Evolutionary conservation across 2,113 vertebrate genomes (phyloP).

Genomic region (Leptobrachium ailaonicum): DNA sequence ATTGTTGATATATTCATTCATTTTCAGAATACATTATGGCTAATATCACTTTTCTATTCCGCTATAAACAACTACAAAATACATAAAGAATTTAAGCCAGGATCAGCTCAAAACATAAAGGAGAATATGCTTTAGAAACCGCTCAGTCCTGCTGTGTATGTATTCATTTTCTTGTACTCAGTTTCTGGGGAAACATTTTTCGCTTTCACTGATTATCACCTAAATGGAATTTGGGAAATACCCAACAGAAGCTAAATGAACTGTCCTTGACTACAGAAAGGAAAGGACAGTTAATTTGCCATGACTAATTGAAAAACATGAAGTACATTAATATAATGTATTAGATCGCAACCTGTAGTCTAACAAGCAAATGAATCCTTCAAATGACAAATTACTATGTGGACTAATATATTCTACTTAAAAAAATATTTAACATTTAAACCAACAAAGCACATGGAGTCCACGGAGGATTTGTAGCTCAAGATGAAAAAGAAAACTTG

Average conservation of each 20-base stretch:
- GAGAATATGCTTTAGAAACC: no score
- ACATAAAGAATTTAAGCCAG: no score
- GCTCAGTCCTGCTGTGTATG: neutral
- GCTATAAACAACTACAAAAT: no score
- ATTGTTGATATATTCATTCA: no score
- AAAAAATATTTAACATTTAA: slow-evolving; percentile 39
- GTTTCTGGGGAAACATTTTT: neutral
- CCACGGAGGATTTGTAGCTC: slow-evolving; percentile 10
- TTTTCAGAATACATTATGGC: no score
- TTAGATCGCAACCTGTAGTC: slow-evolving; percentile 51
- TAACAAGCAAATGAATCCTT: slow-evolving; percentile 42
- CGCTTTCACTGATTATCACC: slow-evolving; percentile 28
- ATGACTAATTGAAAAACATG: slow-evolving; percentile 71
- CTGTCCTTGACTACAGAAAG: slow-evolving; percentile 60
- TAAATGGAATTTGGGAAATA: slow-evolving; percentile 55
- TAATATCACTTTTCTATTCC: no score
- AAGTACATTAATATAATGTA: slow-evolving; percentile 69
- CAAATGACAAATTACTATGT: slow-evolving; percentile 35
- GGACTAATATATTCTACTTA: slow-evolving; percentile 42
- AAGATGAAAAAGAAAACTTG: slow-evolving; percentile 34
- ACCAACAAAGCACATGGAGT: slow-evolving; percentile 23
- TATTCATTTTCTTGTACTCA: neutral
- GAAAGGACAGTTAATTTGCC: slow-evolving; percentile 69
- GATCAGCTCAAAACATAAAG: no score
- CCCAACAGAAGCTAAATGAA: slow-evolving; percentile 43